phyloP scores from a whole-genome alignment of 2,888 invertebrate genomes.

The Andrena fulva region DNA sequence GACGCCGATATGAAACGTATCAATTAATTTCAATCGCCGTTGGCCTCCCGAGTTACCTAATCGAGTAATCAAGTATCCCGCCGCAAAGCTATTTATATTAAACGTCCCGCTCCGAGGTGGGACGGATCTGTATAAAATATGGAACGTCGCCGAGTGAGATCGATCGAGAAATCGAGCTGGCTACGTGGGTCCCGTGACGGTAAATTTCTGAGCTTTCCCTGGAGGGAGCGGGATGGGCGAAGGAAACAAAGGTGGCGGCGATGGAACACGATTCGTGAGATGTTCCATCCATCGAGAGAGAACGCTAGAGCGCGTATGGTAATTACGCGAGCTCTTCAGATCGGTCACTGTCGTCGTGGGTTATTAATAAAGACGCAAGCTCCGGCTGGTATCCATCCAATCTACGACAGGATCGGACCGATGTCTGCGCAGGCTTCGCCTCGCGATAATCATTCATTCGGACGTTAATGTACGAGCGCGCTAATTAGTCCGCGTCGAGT shows the following conservation, averaged over 20 bases:
- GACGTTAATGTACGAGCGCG: constrained; percentile 80
- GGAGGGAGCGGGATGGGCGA: too few species aligned
- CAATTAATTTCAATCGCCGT: neutral
- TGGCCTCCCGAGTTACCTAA: neutral
- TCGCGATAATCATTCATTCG: constrained; percentile 78
- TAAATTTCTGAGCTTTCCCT: neutral
- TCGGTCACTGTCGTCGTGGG: constrained; percentile 81
- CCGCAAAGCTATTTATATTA: neutral
- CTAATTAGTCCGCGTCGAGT: constrained; percentile 75
- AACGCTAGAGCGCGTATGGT: constrained; percentile 72
- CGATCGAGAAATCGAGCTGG: neutral
- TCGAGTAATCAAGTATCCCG: neutral
- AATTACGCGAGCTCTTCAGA: constrained; percentile 77
- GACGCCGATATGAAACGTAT: neutral
- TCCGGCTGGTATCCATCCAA: constrained; percentile 74
- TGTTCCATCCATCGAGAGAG: constrained; percentile 38
- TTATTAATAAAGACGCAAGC: constrained; percentile 83
- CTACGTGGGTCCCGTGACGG: neutral
- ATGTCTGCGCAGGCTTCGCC: constrained; percentile 67
- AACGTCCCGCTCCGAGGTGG: neutral
- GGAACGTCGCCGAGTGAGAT: neutral
- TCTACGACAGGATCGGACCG: constrained; percentile 78
- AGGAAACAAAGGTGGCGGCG: constrained; percentile 12
- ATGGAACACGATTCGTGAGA: constrained; percentile 13
- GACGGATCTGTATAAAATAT: neutral